These are phyloP conservation scores for Climacteris rufus DNA, from an alignment of 2,113 vertebrate species.

Conservation along the genomic window DNA sequence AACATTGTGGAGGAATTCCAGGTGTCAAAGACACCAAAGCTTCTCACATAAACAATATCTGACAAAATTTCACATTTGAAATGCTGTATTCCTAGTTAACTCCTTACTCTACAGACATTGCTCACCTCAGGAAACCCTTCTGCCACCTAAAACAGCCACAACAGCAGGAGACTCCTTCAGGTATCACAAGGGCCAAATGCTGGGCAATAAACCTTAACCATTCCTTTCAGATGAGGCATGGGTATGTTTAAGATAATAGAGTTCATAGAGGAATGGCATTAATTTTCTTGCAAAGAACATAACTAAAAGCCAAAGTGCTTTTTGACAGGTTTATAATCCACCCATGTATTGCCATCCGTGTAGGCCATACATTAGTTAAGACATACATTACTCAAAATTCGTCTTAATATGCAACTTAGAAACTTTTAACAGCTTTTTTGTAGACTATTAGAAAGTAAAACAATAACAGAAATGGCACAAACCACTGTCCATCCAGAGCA, in stretches of 20 bases:
- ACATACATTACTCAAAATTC: neutral
- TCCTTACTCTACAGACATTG: neutral
- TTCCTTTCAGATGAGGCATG: neutral
- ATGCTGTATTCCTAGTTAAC: neutral
- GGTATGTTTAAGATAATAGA: neutral
- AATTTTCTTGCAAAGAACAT: neutral
- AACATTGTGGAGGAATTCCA: neutral
- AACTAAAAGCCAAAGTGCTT: conserved; percentile 23
- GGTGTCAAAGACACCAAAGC: neutral
- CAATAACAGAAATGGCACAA: neutral
- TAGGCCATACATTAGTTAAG: neutral
- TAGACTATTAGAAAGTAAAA: neutral
- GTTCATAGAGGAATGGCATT: neutral
- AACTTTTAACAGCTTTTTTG: neutral
- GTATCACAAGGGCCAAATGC: neutral
- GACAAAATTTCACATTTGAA: neutral
- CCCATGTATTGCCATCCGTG: neutral
- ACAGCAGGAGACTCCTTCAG: neutral
- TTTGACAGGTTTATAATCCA: conserved; percentile 50
- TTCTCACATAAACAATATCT: neutral
- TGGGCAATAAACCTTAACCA: neutral
- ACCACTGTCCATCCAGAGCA: neutral
- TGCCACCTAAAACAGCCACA: neutral
- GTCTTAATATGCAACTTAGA: neutral
- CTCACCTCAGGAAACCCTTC: neutral